phyloP scores from a whole-genome alignment of 35 echinoderm and acorn worm genomes.

The Acanthaster planci region DNA sequence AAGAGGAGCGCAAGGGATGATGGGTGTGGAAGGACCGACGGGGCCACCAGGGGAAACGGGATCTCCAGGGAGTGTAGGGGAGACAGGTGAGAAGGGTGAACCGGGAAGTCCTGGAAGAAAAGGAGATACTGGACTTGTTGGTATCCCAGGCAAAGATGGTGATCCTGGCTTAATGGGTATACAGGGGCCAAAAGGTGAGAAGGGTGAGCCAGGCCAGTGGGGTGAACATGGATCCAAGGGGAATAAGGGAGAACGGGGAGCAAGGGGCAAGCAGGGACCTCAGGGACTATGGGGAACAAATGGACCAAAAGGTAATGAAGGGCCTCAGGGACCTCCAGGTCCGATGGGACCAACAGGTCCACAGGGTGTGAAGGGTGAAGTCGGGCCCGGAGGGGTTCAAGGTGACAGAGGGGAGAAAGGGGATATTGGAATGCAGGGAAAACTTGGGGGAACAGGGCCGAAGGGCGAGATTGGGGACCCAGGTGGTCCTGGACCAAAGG shows the following conservation, averaged over 20 bases:
- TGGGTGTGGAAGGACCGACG: background rate
- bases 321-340: background rate
- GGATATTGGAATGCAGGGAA: background rate
- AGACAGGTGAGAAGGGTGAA: background rate
- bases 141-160: background rate
- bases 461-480: conserved; percentile 1
- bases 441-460: background rate
- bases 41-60: conserved; percentile 5
- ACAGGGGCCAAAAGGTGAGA: conserved; percentile 1
- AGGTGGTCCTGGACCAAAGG: background rate
- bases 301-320: background rate
- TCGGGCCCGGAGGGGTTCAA: background rate
- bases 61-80: background rate
- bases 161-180: background rate
- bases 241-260: background rate
- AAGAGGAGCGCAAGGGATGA: background rate
- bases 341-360: background rate
- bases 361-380: conserved; percentile 4
- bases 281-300: background rate
- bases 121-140: background rate
- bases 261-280: background rate
- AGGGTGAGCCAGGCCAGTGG: background rate
- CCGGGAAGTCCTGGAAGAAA: background rate
- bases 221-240: conserved; percentile 13
- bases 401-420: background rate